Evolutionary conservation across 1,140 invertebrate species (phyloP), one percentile per base, ranked within the genome.

Genomic region (Amyelois transitella): DNA sequence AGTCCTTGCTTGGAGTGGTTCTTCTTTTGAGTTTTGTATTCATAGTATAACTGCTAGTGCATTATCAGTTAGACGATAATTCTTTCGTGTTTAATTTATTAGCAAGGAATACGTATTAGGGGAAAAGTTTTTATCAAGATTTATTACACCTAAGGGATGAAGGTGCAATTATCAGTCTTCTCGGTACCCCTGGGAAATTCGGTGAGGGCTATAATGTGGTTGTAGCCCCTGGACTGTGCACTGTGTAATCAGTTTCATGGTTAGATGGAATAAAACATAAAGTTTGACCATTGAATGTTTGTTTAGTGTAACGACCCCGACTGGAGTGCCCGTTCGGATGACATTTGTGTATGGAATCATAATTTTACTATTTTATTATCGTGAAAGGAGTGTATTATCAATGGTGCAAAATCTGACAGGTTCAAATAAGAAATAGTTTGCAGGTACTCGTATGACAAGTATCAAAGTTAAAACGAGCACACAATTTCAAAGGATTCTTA

Each of bases 91-190:
- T 65, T 69, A 72, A 77, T 79, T 72, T 76, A 76, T 76, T 69
- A 66, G 49, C 58, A 48, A 21, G 55, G 65, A 59, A 62, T 60
- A 62, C 48, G 61, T 64, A 66, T 65, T 71, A 68, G 60, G 60
- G 66, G 63, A 61, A 61, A 61, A 12, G 44, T 32, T 57, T 72
- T 81, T 75, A 81, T 84, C 76, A 74, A 76, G 75, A 81, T 84
- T 78, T 78, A 84, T 57, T 72, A 62, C 60, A 71, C 70, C 64
- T 66, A 51, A 38, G 73, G 69, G 75, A 65, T 58, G 45, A 56
- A 63, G 71, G 64, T 75, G 71, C 76, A 77, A 76, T 72, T 73
- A 74, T 69, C 60, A 67, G 63, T 45, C 55, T 57, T 19, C 56
- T 64, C 60, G 58, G 54, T 43, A 59, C 73, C 69, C 66, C 55